Base-by-base conservation (phyloP, 2,888 invertebrate species). In the Lithodes maja region DNA sequence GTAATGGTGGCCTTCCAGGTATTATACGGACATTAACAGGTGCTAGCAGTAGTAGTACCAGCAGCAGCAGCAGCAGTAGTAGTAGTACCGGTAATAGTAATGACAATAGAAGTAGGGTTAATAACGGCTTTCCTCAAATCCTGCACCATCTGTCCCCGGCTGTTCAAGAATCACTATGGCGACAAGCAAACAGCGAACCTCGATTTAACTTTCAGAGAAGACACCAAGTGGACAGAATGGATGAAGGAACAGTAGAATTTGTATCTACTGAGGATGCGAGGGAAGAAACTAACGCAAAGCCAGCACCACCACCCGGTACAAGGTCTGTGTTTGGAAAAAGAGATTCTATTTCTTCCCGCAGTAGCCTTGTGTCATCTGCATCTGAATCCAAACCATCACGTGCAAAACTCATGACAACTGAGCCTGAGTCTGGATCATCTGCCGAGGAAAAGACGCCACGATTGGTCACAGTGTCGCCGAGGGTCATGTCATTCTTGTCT, bases 91-190 rank as follows among this genome's bases (percentile, higher is more conserved):
- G 71, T 50, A 78, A 3, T 5, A 71, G 9, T 68, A 68, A 68
- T 33, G 33, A 9, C 61, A 61, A 1, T 50, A 49, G 9, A 15
- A 33, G 2, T 49, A 69, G 50, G 52, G 5, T 69, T 0, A 53
- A 49, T 12, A 61, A 69, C 55, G 33, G 54, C 54, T 69, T 85
- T 3, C 85, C 85, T 1, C 15, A 68, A 9, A 69, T 79, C 69
- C 77, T 83, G n/a, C 53, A 77, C 15, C 54, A 77, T n/a, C 87
- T 87, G 7, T 87, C 87, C 69, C 83, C 83, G 5, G 61, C 78
- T 15, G 83, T 87, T 15, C 61, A 83, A 53, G 78, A 77, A 15
- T 53, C 83, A 3, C 79, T 87, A 1, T 61, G 69, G 12, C 50
- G 52, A 49, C 87, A 87, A 54, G 78, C 78, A 5, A 69, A 83